Base-by-base conservation (phyloP, 2,797 vertebrate genomes). In the Lacerta bilineata region DNA sequence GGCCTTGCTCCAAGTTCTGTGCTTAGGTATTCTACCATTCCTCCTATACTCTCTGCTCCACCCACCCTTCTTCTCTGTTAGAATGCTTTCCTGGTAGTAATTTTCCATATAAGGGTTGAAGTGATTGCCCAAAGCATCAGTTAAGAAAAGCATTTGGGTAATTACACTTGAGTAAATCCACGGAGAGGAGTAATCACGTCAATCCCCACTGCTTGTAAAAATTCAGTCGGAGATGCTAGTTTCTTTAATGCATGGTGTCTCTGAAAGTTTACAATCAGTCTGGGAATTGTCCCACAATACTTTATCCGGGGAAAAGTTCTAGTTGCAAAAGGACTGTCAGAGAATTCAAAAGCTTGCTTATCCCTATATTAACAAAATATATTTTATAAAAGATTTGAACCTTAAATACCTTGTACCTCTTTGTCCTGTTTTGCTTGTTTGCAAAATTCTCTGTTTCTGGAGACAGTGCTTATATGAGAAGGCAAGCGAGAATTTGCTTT, bases 321-420 rank as follows among this genome's bases (percentile, higher is more conserved):
- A 43, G 4, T 82, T 29, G 50, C 50, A 82, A 39, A 82, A 82
- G 36, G 13, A 43, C 23, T 41, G 8, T 36, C 55, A 36, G 50
- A 80, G 78, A 11, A 69, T 43, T n/a, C 39, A 29, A 68, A 68
- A 68, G 41, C 27, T 41, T 15, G 15, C 36, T 29, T 82, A 68
- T 27, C 27, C 2, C 64, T 80, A 36, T 33, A 36, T 55, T 15
- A 78, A n/a, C 55, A 33, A 20, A 59, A 39, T 0, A 7, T 5
- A 50, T 18, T 8, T 59, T 18, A 80, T 64, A 94, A 96, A 92
- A 83, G 68, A 85, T 84, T 91, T 90, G 41, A 89, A 95, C 50
- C 36, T 80, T 94, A 92, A 94, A 94, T 94, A 93, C 92, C 50
- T 95, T 94, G 5, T 92, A 92, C n/a, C 50, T 33, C 91, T 76